These are phyloP conservation scores for Hemicrepidius hirtus DNA, from an alignment of 2,888 invertebrate genomes.

Conservation along the genomic window DNA sequence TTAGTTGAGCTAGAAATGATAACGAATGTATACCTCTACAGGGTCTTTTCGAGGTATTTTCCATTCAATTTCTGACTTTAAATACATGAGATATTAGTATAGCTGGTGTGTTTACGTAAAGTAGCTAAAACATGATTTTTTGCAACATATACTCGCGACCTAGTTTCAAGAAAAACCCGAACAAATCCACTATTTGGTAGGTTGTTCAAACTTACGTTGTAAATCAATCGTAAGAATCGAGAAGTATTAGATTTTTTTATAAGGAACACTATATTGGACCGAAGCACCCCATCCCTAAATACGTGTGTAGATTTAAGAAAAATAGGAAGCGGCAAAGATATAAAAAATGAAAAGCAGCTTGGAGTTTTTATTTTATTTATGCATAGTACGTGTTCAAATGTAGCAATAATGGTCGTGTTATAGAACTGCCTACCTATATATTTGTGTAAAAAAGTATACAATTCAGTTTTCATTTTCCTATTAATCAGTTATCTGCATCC, in stretches of 20 bases:
- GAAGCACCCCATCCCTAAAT: constrained; percentile 30
- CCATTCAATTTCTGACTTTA: too few relatives aligned
- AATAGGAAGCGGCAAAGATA: constrained; percentile 34
- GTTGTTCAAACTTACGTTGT: background rate
- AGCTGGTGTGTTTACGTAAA: too few relatives aligned
- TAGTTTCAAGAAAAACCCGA: too few relatives aligned
- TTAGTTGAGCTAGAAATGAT: background rate
- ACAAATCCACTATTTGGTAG: background rate
- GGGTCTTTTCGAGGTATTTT: too few relatives aligned
- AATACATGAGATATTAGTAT: too few relatives aligned
- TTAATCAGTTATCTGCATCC: too few relatives aligned
- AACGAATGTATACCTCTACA: too few relatives aligned
- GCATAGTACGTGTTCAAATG: constrained; percentile 47
- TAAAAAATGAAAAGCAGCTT: constrained; percentile 38
- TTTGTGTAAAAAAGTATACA: too few relatives aligned
- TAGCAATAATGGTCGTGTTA: constrained; percentile 48
- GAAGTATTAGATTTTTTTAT: constrained; percentile 27
- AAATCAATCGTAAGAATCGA: constrained; percentile 22
- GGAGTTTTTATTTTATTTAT: constrained; percentile 46
- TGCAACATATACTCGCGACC: background rate
- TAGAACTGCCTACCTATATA: background rate
- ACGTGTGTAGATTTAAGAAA: constrained; percentile 45
- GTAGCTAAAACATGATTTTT: constrained; percentile 2
- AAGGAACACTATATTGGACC: constrained; percentile 30
- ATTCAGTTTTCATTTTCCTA: too few relatives aligned